Conservation (phyloP, 23 tunicate genomes). For the Oikopleura dioica region DNA sequence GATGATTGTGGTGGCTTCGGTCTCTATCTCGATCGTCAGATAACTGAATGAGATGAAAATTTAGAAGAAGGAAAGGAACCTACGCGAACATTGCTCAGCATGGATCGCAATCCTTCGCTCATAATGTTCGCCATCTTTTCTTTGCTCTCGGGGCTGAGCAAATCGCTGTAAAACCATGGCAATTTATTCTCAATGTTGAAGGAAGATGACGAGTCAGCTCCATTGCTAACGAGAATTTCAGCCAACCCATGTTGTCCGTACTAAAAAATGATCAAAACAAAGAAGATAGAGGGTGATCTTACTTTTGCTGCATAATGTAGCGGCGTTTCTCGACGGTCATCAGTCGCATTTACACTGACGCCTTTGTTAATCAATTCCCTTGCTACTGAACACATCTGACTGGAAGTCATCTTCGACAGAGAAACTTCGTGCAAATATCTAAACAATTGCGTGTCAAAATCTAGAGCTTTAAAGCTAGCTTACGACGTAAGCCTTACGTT, state of each 20-base stretch:
- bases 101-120: too few species aligned
- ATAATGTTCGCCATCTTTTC: too few species aligned
- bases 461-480: too few species aligned
- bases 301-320: neutral
- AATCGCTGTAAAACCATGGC: neutral
- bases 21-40: too few species aligned
- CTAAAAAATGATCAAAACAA: neutral
- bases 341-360: neutral
- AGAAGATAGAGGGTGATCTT: too few species aligned
- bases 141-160: too few species aligned
- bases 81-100: too few species aligned
- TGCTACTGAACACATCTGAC: neutral
- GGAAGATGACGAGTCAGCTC: neutral
- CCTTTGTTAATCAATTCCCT: neutral
- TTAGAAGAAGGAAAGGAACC: too few species aligned
- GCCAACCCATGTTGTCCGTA: neutral
- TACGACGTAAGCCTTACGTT: neutral
- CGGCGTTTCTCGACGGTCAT: neutral
- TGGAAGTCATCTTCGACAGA: neutral
- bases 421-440: neutral
- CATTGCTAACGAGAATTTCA: neutral
- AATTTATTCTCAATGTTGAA: neutral
- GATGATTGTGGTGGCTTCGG: too few species aligned
- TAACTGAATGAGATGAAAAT: too few species aligned
- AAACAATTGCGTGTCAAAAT: neutral